Evolutionary conservation across 92 coral and sea anemone species (phyloP).

Genomic region (Galaxea fascicularis): DNA sequence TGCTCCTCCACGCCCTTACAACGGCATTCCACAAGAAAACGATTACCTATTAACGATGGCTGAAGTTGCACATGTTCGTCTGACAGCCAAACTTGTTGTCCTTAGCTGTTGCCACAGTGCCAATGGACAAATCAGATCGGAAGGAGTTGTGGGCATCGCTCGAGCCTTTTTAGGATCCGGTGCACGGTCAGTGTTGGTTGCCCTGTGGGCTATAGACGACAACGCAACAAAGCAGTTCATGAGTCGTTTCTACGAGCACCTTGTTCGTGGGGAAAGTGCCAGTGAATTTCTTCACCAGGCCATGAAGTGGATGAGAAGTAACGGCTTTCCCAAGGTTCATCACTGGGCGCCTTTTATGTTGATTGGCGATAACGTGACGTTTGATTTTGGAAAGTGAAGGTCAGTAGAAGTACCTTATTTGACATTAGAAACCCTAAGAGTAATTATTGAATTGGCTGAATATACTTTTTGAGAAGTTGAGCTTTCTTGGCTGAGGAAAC

Average conservation of each 20-base stretch:
- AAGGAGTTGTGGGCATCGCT: constrained; percentile 50
- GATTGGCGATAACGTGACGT: constrained; percentile 1
- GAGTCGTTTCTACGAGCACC: constrained; percentile 39
- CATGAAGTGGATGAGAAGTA: constrained; percentile 11
- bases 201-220: constrained; percentile 46
- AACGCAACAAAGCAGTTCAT: constrained; percentile 30
- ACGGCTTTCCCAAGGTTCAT: not conserved
- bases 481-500: too few relatives aligned
- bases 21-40: not conserved
- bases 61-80: constrained; percentile 6
- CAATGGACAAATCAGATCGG: constrained; percentile 33
- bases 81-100: constrained; percentile 48
- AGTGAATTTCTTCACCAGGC: constrained; percentile 5
- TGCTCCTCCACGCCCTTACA: not conserved
- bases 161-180: constrained; percentile 47
- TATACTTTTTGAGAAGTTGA: too few relatives aligned
- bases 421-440: too few relatives aligned
- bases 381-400: not conserved
- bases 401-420: not conserved
- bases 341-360: constrained; percentile 7
- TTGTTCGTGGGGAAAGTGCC: constrained; percentile 4
- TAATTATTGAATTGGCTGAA: too few relatives aligned
- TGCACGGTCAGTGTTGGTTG: constrained; percentile 44
- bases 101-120: constrained; percentile 50
- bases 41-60: constrained; percentile 12